Percentiles rank a stretch among this genome's conserved stretches.
Evolutionary conservation across 2,888 invertebrate genomes (phyloP).

Genomic region (Notocelia uddmanniana): DNA sequence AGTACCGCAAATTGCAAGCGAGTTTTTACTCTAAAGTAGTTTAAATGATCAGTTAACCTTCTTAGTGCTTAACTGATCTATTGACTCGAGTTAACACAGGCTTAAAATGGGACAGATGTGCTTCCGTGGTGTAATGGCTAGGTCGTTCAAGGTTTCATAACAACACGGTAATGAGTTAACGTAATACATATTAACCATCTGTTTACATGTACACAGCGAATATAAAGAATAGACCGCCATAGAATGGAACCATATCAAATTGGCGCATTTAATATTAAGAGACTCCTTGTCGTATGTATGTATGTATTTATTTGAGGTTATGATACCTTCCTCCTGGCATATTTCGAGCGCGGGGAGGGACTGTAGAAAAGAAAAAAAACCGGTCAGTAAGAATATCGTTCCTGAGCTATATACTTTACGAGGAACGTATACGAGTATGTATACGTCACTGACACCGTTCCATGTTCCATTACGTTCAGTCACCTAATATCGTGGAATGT

Average conservation of each 20-base stretch:
- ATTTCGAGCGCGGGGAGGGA: too few species aligned
- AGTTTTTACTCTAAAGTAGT: slow-evolving; percentile 19
- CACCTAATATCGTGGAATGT: too few species aligned
- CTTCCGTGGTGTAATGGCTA: slow-evolving; percentile 21
- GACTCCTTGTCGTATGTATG: neutral
- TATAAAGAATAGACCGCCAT: too few species aligned
- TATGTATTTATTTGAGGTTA: too few species aligned
- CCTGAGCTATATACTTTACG: too few species aligned
- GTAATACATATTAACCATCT: neutral
- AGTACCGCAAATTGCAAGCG: neutral
- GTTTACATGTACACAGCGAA: neutral
- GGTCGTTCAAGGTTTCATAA: slow-evolving; percentile 23
- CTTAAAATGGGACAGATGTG: slow-evolving; percentile 25
- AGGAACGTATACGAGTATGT: too few species aligned
- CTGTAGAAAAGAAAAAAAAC: too few species aligned
- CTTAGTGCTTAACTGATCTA: slow-evolving; percentile 39
- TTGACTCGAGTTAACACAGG: slow-evolving; percentile 34
- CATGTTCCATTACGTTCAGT: too few species aligned
- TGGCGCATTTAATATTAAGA: neutral
- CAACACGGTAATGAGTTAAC: neutral
- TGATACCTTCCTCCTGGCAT: too few species aligned
- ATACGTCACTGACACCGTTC: too few species aligned
- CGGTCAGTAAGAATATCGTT: too few species aligned
- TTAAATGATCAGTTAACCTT: slow-evolving; percentile 35
- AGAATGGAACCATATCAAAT: neutral